phyloP scores from a whole-genome alignment of 2,797 vertebrate genomes.

The Cichlasoma orientale region DNA sequence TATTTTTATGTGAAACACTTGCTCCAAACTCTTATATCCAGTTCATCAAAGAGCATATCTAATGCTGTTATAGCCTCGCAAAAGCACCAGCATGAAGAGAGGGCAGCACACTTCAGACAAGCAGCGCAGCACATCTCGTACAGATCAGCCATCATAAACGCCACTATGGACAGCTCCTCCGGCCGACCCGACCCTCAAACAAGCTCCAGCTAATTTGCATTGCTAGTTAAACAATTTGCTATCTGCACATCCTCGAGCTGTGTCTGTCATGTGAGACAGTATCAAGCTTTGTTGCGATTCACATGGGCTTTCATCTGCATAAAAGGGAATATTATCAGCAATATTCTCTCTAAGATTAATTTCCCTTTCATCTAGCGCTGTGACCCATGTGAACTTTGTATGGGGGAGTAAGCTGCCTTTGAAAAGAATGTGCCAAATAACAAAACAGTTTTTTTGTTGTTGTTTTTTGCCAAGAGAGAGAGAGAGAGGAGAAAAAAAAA shows the following conservation, averaged over 20 bases:
- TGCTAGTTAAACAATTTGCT: conserved; percentile 24
- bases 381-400: conserved; percentile 42
- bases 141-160: neutral
- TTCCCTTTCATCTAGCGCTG: conserved; percentile 46
- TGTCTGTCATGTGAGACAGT: conserved; percentile 16
- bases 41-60: neutral
- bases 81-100: neutral
- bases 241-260: conserved; percentile 25
- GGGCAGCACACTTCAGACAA: neutral
- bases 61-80: neutral
- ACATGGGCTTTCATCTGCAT: conserved; percentile 44
- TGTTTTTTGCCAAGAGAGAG: conserved; percentile 9
- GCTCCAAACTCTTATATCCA: neutral
- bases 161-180: conserved; percentile 21
- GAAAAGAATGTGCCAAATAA: conserved; percentile 52
- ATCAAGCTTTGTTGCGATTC: conserved; percentile 19
- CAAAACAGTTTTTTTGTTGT: conserved; percentile 2
- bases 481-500: neutral
- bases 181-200: conserved; percentile 57
- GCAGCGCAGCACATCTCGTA: neutral
- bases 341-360: conserved; percentile 32
- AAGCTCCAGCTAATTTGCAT: conserved; percentile 19
- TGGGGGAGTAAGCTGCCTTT: conserved; percentile 44
- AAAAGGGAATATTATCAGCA: conserved; percentile 48
- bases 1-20: neutral